These are phyloP conservation scores for Beroe forskalii DNA, from an alignment of 37 sponge, comb jelly and placozoan genomes.

Conservation along the genomic window DNA sequence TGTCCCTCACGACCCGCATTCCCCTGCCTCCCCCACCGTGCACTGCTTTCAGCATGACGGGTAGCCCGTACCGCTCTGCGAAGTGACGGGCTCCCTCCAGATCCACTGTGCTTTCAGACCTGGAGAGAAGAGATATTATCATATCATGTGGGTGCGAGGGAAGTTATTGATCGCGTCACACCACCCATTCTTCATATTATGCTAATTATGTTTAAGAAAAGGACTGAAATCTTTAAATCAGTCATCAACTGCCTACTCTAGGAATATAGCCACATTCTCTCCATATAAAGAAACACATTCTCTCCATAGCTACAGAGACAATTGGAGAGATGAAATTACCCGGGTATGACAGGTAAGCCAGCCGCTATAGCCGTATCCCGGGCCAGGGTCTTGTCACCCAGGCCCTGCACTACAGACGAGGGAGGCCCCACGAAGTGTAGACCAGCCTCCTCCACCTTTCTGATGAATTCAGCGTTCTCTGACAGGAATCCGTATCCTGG, in stretches of 20 bases:
- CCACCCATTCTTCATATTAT: too few species aligned
- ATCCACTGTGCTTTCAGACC: neutral
- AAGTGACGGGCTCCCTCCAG: neutral
- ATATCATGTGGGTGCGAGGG: too few species aligned
- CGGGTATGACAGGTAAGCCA: constrained; percentile 60
- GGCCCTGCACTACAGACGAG: constrained; percentile 9
- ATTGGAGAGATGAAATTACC: too few species aligned
- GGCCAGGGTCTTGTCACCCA: constrained; percentile 64
- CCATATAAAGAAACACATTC: too few species aligned
- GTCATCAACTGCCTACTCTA: too few species aligned
- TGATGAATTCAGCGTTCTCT: constrained; percentile 64
- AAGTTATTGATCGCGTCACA: too few species aligned
- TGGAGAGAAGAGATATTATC: too few species aligned
- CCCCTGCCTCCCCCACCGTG: constrained; percentile 68
- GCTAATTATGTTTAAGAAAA: too few species aligned
- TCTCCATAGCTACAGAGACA: too few species aligned
- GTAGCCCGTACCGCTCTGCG: constrained; percentile 8
- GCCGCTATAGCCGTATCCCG: constrained; percentile 66
- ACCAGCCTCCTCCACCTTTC: constrained; percentile 39
- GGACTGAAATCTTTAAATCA: too few species aligned
- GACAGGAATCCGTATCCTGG: constrained; percentile 69
- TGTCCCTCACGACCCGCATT: constrained; percentile 64
- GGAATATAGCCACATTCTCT: too few species aligned
- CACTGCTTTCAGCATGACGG: constrained; percentile 70
- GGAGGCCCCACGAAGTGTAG: constrained; percentile 67